A percentile compares a stretch with the other conserved stretches of the same genome.
phyloP scores from a whole-genome alignment of 2,113 vertebrate species.

The Arenaria interpres region DNA sequence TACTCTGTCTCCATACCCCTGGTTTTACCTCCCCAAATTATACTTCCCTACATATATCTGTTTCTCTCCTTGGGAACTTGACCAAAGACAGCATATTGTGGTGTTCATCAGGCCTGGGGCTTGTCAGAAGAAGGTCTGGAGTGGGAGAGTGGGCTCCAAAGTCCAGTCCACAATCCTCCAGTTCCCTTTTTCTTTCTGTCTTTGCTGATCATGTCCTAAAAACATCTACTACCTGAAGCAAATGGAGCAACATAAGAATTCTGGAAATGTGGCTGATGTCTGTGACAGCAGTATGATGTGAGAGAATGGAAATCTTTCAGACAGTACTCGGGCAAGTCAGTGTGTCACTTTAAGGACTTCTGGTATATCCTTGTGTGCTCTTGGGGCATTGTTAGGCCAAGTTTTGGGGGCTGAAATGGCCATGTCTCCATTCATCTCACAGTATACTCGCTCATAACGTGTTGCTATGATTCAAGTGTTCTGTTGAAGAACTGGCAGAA shows the following conservation, averaged over 20 bases:
- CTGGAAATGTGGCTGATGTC: background rate
- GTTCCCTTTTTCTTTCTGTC: background rate
- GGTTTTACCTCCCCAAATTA: background rate
- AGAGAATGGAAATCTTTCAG: background rate
- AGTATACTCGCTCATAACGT: background rate
- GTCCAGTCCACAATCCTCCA: background rate
- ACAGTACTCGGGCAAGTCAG: background rate
- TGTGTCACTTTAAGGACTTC: background rate
- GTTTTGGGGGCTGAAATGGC: background rate
- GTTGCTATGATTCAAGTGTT: background rate
- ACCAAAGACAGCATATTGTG: background rate
- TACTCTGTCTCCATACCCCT: background rate
- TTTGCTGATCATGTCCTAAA: rapidly evolving
- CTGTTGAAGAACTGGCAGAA: background rate
- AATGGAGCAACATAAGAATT: background rate
- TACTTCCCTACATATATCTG: background rate
- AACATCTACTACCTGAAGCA: background rate
- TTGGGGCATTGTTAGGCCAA: background rate
- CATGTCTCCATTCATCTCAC: background rate
- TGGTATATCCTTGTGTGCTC: background rate
- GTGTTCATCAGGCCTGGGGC: background rate
- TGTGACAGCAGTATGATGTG: background rate
- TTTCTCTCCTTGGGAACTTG: background rate
- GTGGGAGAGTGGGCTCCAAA: background rate
- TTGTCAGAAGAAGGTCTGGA: background rate